Percentiles rank a stretch among this genome's conserved stretches.
Evolutionary conservation across 1,140 invertebrate species (phyloP).

Genomic region (Hypothenemus hampei): DNA sequence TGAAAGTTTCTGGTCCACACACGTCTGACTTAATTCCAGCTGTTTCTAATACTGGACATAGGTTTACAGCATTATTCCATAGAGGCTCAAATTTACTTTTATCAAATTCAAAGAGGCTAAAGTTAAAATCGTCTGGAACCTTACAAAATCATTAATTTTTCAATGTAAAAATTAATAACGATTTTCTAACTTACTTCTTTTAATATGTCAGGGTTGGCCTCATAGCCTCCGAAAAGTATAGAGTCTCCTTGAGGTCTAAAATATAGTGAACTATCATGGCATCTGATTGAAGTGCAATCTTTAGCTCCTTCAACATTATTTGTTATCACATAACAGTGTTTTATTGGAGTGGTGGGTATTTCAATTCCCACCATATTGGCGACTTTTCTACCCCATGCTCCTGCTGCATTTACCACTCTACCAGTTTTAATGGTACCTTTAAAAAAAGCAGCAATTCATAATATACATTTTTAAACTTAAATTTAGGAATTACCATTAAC

Average conservation of each 20-base stretch:
- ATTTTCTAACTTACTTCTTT: conserved; percentile 55
- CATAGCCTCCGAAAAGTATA: conserved; percentile 81
- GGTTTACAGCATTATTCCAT: conserved; percentile 63
- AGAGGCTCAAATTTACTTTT: conserved; percentile 76
- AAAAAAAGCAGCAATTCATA: background rate
- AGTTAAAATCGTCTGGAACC: conserved; percentile 70
- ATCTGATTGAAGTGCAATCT: conserved; percentile 73
- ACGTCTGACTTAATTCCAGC: conserved; percentile 80
- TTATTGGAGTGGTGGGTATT: conserved; percentile 75
- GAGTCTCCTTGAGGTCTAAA: conserved; percentile 78
- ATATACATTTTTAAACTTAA: background rate
- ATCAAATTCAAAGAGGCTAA: conserved; percentile 79
- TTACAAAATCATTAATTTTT: conserved; percentile 41
- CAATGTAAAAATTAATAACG: background rate
- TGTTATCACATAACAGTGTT: conserved; percentile 82
- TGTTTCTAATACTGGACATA: conserved; percentile 67
- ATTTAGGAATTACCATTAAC: conserved; percentile 49
- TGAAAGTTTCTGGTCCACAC: conserved; percentile 82
- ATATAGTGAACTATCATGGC: conserved; percentile 80
- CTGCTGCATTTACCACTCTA: conserved; percentile 69
- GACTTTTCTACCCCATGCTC: conserved; percentile 74
- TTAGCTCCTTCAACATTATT: conserved; percentile 68
- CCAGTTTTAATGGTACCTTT: conserved; percentile 60
- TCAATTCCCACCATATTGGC: conserved; percentile 64
- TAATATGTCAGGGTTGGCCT: conserved; percentile 74